Conservation (phyloP, 2,888 invertebrate species). For the Seladonia tumulorum region DNA sequence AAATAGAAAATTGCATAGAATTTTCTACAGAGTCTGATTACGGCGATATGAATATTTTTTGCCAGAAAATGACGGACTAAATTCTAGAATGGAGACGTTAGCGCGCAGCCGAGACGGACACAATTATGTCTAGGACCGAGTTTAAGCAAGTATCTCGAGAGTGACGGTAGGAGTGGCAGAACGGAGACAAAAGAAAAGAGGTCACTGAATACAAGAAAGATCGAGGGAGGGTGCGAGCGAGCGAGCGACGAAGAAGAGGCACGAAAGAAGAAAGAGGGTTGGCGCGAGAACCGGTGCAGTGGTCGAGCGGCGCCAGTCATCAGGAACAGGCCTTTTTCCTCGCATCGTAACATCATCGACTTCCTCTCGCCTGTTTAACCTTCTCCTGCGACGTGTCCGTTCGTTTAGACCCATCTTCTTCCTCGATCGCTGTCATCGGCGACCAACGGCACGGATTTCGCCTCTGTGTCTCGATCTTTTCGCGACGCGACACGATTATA, state of each 20-base stretch:
- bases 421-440: not conserved
- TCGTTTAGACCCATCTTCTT: not conserved
- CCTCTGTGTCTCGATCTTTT: not conserved
- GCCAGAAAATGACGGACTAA: not conserved
- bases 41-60: not conserved
- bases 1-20: too few species aligned
- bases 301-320: slow-evolving; percentile 51
- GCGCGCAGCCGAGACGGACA: not conserved
- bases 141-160: not conserved
- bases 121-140: not conserved
- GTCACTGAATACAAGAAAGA: not conserved
- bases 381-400: not conserved
- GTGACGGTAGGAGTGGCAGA: not conserved
- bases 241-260: not conserved
- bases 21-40: too few species aligned
- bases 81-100: not conserved
- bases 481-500: not conserved
- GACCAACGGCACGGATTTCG: not conserved
- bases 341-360: slow-evolving; percentile 31
- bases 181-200: not conserved
- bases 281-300: slow-evolving; percentile 41
- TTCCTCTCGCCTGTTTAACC: slow-evolving; percentile 41
- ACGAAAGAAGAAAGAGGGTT: slow-evolving; percentile 1
- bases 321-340: slow-evolving; percentile 31
- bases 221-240: not conserved